A percentile compares a stretch with the other conserved stretches of the same genome.
Conservation (phyloP, 2,888 invertebrate species). For the Rapana venosa region DNA sequence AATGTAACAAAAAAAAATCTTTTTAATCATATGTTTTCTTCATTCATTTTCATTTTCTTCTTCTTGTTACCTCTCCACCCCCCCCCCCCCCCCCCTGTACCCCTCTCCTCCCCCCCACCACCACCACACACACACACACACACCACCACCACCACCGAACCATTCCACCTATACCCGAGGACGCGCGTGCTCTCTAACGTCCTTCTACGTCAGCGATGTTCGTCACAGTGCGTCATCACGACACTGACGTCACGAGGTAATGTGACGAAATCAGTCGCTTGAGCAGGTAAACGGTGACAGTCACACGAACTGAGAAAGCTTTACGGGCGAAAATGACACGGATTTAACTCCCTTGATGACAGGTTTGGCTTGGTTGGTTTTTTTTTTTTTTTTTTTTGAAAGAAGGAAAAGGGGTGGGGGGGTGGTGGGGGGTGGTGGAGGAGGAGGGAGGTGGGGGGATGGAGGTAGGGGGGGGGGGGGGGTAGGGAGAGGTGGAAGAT, state of each 20-base stretch:
- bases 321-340: not conserved
- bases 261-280: not conserved
- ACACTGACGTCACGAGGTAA: not conserved
- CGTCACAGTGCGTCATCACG: not conserved
- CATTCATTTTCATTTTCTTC: too few species aligned
- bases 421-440: not conserved
- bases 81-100: not conserved
- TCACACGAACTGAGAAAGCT: not conserved
- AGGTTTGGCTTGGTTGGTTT: too few species aligned
- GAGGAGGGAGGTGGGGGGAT: not conserved
- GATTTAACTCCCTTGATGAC: conserved; percentile 1
- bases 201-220: not conserved
- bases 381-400: too few species aligned
- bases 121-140: too few species aligned
- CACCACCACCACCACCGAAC: too few species aligned
- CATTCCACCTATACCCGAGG: too few species aligned
- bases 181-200: not conserved
- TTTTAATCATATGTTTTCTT: too few species aligned
- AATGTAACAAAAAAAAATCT: too few species aligned
- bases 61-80: too few species aligned
- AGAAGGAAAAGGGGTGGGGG: not conserved
- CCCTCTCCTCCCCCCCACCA: too few species aligned
- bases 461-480: not conserved
- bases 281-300: not conserved
- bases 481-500: not conserved